Evolutionary conservation across 2,888 invertebrate genomes (phyloP), one percentile per base, ranked within the genome.

Genomic region (Ceriagrion tenellum): DNA sequence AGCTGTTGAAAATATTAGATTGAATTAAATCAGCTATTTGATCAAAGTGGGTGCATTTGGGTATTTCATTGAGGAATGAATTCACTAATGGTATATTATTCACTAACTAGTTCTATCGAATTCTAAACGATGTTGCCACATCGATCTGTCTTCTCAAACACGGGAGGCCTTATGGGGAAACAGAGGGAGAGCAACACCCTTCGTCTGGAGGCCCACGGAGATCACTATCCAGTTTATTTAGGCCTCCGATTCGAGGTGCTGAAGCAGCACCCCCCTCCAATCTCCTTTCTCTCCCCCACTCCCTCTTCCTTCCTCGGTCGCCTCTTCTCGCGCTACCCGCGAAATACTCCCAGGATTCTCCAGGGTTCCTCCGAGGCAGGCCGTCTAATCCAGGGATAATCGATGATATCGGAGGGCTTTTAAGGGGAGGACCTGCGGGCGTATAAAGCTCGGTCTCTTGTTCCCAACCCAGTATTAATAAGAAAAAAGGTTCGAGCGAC

Each of bases 171-270:
- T 26, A 26, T 69, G n/a, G 3, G 69, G n/a, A 69, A 69, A 26
- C 10, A 26, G n/a, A 69, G 69, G n/a, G 26, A 81, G 35, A 35
- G n/a, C 69, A 69, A 81, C 35, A n/a, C 26, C 18, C 35, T 35
- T 81, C 81, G 81, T 16, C 13, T 35, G 1, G 81, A 35, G 3
- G 59, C 59, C 59, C 81, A 26, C 16, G 35, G 81, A 81, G 81
- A 81, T 81, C 69, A n/a, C 30, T 81, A 16, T 81, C 30, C 35
- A 30, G 81, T 81, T 81, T 81, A 81, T 81, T 81, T 81, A 81
- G 81, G 81, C 35, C 35, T 81, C 69, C 10, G n/a, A 47, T 47
- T 47, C 47, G 47, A 47, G 47, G 47, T 8, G 20, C 69, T 69
- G 69, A 69, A 10, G 10, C 10, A n/a, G 69, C n/a, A 8, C 2